Base-by-base conservation (phyloP, 1,140 invertebrate genomes). In the Zaprionus africanus region DNA sequence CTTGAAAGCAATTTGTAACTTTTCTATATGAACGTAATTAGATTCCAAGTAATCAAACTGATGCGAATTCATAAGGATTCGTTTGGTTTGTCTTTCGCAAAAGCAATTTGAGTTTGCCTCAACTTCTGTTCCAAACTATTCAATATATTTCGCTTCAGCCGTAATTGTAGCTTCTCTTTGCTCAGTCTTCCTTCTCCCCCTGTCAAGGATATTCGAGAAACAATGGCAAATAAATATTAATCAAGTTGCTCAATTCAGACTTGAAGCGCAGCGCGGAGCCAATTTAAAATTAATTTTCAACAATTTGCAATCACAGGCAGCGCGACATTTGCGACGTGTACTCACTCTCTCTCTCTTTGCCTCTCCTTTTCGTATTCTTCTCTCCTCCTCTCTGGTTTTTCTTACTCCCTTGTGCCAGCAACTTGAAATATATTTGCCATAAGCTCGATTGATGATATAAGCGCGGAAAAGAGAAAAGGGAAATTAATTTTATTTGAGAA, bases 241-340 rank as follows among this genome's bases (percentile, higher is more conserved):
- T 59, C 59, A 63, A 46, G 24, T 28, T 62, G 49, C 64, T 43
- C 13, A 28, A 51, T 60, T 60, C 26, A 31, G 63, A 26, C 26
- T 56, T 67, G 46, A 3, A 22, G 26, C 49, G 17, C 56, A 46
- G 51, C n/a, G 17, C 17, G 49, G 11, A 58, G 53, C 17, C 60
- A 70, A 61, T 59, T 70, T 71, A 17, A 76, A 72, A 76, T 76
- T 71, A 71, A 72, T 76, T 76, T 72, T 56, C 46, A 60, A 57
- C 68, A 72, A 61, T 72, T 76, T 76, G 43, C 68, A 76, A 76
- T 72, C 74, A 76, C 46, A 28, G 74, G n/a, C 49, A 69, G 19
- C 54, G n/a, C 22, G 19, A 62, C 15, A 51, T 62, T 61, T 34
- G 31, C 31, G 17, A 51, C 66, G 46, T 49, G 43, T 17, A 5